Conservation (phyloP, 2,113 vertebrate species). For the Ophthalmolycus amberensis region DNA sequence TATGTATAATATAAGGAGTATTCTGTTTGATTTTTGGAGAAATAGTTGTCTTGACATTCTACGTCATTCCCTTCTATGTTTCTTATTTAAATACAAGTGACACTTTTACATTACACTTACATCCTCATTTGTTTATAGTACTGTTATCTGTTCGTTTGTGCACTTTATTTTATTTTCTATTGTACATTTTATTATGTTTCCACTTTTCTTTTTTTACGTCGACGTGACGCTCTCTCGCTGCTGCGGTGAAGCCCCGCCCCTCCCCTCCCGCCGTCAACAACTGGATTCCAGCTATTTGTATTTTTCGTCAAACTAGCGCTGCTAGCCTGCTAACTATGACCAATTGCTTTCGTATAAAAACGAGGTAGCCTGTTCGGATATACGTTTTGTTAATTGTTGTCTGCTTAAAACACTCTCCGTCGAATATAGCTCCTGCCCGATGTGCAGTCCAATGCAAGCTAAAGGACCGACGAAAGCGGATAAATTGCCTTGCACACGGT, state of each 20-base stretch:
- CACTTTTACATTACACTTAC: no score
- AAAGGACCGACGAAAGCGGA: conserved; percentile 52
- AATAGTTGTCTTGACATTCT: neutral
- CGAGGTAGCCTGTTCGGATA: neutral
- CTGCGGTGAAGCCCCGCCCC: conserved; percentile 12
- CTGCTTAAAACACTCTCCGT: neutral
- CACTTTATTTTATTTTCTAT: no score
- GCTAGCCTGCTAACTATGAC: conserved; percentile 57
- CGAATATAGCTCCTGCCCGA: conserved; percentile 30
- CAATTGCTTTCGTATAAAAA: conserved; percentile 11
- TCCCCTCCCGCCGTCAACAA: conserved; percentile 78
- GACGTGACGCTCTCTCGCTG: neutral
- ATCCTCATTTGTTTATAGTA: no score
- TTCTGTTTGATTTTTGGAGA: neutral
- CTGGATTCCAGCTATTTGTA: conserved; percentile 72
- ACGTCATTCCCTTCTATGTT: conserved; percentile 12
- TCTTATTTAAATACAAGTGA: no score
- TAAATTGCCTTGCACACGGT: conserved; percentile 44
- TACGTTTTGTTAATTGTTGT: neutral
- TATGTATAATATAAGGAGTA: neutral
- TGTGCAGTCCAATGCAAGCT: conserved; percentile 42
- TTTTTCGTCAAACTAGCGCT: conserved; percentile 59
- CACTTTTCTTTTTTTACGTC: no score
- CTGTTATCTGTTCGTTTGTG: no score
- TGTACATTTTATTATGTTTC: no score